Conservation (phyloP, 2,888 invertebrate species). For the Eustalomyia histrio region DNA sequence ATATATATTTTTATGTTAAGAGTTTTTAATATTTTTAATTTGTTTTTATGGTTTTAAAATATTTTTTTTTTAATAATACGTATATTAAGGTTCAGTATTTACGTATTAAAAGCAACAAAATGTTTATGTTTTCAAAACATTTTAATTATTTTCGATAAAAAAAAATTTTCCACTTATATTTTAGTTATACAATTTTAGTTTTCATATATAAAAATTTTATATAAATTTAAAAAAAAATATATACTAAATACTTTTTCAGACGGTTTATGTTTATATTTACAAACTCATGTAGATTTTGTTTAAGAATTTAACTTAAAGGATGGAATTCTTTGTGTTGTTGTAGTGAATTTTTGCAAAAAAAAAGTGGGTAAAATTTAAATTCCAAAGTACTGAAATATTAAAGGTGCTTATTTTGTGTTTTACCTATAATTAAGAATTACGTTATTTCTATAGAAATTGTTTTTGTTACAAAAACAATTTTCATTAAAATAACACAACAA, state of each 20-base stretch:
- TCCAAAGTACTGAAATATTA: too few species aligned
- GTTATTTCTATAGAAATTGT: too few species aligned
- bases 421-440: too few species aligned
- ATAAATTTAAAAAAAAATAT: neutral
- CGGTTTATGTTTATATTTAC: neutral
- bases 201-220: neutral
- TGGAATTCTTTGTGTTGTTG: neutral
- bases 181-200: neutral
- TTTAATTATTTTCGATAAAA: neutral
- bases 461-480: too few species aligned
- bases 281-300: neutral
- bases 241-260: slow-evolving; percentile 3
- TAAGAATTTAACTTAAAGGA: neutral
- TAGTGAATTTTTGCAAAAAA: neutral
- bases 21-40: neutral
- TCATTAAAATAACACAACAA: too few species aligned
- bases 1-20: neutral
- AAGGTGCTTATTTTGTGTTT: too few species aligned
- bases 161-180: neutral
- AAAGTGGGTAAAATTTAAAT: neutral
- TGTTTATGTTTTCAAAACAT: neutral
- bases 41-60: too few species aligned
- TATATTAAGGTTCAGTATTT: too few species aligned
- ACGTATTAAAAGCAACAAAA: neutral
- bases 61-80: too few species aligned